phyloP scores from a whole-genome alignment of 2,888 invertebrate genomes.

The Hypomecis punctinalis region DNA sequence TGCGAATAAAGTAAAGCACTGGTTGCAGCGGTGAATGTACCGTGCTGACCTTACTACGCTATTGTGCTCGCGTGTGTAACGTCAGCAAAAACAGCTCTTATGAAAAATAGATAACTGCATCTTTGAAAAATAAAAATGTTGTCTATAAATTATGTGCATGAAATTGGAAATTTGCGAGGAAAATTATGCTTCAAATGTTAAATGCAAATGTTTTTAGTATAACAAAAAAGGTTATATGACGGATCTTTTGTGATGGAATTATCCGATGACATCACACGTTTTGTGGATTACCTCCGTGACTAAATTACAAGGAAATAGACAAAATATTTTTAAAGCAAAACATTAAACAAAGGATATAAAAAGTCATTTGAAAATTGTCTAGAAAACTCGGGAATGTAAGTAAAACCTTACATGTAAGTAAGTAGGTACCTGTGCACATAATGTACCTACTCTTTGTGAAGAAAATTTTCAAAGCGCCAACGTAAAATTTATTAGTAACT shows the following conservation, averaged over 20 bases:
- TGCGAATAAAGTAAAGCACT: constrained; percentile 65
- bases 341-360: no score
- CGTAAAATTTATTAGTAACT: no score
- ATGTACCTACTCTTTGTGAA: no score
- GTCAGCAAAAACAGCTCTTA: constrained; percentile 48
- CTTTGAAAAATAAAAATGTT: constrained; percentile 11
- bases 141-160: neutral
- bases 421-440: no score
- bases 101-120: neutral
- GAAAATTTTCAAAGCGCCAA: no score
- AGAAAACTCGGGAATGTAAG: no score
- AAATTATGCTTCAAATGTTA: neutral
- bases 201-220: neutral
- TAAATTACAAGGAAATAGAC: neutral
- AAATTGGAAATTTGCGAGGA: constrained; percentile 12
- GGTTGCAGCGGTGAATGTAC: constrained; percentile 75
- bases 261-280: neutral
- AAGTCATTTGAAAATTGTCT: no score
- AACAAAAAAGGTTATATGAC: neutral
- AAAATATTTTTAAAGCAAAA: no score
- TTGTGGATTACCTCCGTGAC: neutral
- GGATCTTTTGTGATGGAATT: neutral
- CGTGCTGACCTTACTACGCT: constrained; percentile 70
- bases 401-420: no score
- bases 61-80: constrained; percentile 66